Base-by-base conservation (phyloP, 2,113 vertebrate genomes). In the Etia nguti region DNA sequence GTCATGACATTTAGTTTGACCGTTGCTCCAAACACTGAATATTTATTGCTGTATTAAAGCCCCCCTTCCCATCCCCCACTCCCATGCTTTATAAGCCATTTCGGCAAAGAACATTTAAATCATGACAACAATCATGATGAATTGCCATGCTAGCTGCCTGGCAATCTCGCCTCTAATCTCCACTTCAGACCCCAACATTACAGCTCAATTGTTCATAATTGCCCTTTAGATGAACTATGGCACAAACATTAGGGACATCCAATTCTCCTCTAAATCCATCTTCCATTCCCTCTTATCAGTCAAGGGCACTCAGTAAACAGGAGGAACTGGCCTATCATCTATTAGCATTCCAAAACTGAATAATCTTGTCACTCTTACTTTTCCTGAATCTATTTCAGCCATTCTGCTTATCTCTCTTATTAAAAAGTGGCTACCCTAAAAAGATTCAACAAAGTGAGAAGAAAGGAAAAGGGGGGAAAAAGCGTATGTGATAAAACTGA, bases 41-140 rank as follows among this genome's bases (percentile, higher is more conserved):
- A 96, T 95, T 96, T 92, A 96, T 95, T 93, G 90, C 79, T 26
- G 31, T 62, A 93, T 95, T 95, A 95, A 86, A 90, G 90, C 18
- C 22, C 38, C 82, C 26, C 73, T 13, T 13, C 73, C 73, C 24
- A 77, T 16, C 36, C 22, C 77, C 52, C 59, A 8, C 50, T 48
- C 79, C 59, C 50, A 20, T 22, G 8, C 38, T 82, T 85, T 79
- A 86, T 60, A 81, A 92, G 87, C 90, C 84, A 82, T 90, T 89
- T 89, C 31, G 8, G 80, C 73, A 29, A 82, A 46, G 87, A 93
- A 88, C 90, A 91, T 93, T 93, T 92, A 91, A 90, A 92, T 92
- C 92, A 90, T 48, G 91, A 89, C 88, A 94, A 92, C 90, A 92
- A 93, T 92, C 90, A 82, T 92, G 93, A 95, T 90, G 93, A 91